Conservation (phyloP, 2,113 vertebrate genomes). For the Holacanthus passer region DNA sequence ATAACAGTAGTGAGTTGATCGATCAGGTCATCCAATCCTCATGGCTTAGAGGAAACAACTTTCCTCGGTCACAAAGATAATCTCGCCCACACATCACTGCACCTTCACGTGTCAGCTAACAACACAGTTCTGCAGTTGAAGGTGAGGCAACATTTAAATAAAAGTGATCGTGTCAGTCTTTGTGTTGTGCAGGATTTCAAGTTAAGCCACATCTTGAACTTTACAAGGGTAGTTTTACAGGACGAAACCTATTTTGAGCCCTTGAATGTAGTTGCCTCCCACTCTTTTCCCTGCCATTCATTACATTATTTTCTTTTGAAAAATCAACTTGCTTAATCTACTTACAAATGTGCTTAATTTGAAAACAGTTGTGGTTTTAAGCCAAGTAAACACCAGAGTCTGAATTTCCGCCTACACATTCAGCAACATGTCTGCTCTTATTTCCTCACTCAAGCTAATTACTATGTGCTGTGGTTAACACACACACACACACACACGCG, state of each 20-base stretch:
- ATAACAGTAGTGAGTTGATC: background rate
- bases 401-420: slow-evolving; percentile 8
- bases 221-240: background rate
- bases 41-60: background rate
- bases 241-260: background rate
- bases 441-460: slow-evolving; percentile 2
- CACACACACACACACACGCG: background rate
- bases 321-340: slow-evolving; percentile 3
- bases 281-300: background rate
- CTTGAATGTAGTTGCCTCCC: background rate
- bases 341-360: background rate
- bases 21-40: background rate
- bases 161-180: background rate
- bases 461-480: slow-evolving; percentile 1
- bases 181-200: slow-evolving; percentile 3
- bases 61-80: background rate
- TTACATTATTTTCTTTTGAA: slow-evolving; percentile 11
- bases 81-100: background rate
- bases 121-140: background rate
- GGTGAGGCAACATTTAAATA: background rate
- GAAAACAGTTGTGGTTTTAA: slow-evolving; percentile 35
- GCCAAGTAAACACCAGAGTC: slow-evolving; percentile 8
- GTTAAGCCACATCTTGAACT: background rate
- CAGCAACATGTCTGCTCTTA: background rate
- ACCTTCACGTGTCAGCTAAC: background rate